Evolutionary conservation across 2,888 invertebrate species (phyloP).

Genomic region (Diachrysia chrysitis): DNA sequence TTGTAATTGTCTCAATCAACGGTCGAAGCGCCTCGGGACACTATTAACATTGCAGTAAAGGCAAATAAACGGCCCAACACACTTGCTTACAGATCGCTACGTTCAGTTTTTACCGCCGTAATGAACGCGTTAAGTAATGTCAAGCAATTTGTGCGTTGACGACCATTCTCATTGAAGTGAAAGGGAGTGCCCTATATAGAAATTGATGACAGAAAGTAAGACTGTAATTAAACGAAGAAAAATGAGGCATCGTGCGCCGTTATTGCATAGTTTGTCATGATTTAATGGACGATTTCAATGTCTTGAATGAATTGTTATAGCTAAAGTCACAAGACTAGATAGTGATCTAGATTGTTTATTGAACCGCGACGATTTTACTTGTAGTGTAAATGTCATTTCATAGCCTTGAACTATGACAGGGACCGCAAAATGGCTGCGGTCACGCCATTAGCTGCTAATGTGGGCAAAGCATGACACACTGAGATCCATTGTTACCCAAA

Average conservation of each 20-base stretch:
- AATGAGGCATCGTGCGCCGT: neutral
- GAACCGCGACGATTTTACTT: constrained; percentile 33
- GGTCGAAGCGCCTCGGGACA: constrained; percentile 75
- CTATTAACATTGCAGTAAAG: constrained; percentile 77
- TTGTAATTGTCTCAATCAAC: constrained; percentile 81
- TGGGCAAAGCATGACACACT: constrained; percentile 72
- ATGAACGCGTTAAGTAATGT: constrained; percentile 47
- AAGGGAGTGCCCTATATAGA: constrained; percentile 14
- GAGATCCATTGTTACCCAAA: constrained; percentile 68
- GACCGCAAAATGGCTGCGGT: constrained; percentile 73
- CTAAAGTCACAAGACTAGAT: constrained; percentile 23
- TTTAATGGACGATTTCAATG: neutral
- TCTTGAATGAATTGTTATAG: neutral
- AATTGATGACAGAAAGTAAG: neutral
- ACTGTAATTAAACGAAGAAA: neutral
- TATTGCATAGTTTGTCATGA: neutral
- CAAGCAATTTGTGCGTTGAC: constrained; percentile 40
- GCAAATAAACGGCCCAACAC: constrained; percentile 64
- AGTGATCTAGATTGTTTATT: constrained; percentile 14
- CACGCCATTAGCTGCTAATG: constrained; percentile 77
- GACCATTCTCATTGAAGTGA: constrained; percentile 25
- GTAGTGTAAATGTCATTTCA: constrained; percentile 64
- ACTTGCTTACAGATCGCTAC: constrained; percentile 51
- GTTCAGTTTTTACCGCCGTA: constrained; percentile 41
- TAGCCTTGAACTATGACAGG: constrained; percentile 82